phyloP scores from a whole-genome alignment of 2,113 vertebrate species.

The Stercorarius parasiticus region DNA sequence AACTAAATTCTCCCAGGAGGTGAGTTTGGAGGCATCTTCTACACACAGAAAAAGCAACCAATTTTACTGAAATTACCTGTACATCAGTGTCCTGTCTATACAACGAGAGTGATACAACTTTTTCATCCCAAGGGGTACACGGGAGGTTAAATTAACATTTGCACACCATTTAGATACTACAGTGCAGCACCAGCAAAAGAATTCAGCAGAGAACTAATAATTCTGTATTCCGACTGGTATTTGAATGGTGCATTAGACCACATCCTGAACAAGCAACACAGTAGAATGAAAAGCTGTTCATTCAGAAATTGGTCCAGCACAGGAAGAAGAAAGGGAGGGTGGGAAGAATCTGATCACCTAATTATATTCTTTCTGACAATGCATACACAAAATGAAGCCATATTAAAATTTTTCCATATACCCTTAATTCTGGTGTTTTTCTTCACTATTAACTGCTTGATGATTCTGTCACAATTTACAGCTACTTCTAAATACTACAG shows the following conservation, averaged over 20 bases:
- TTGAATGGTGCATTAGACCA: neutral
- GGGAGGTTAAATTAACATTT: neutral
- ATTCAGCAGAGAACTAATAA: neutral
- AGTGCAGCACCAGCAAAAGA: neutral
- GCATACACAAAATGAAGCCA: neutral
- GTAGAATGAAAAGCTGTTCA: neutral
- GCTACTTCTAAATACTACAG: constrained; percentile 8
- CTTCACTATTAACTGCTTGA: neutral
- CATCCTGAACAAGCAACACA: neutral
- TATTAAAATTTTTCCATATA: neutral
- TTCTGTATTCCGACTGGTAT: neutral
- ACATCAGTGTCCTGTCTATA: neutral
- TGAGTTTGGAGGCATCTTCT: neutral
- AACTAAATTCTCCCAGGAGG: neutral
- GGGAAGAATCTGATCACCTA: neutral
- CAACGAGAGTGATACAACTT: neutral
- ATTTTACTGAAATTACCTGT: neutral
- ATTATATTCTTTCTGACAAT: neutral
- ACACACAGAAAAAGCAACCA: neutral
- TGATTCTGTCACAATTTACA: neutral
- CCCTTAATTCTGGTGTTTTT: neutral
- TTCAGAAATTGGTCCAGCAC: neutral
- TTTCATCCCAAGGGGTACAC: neutral
- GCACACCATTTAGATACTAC: neutral
- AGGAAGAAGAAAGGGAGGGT: neutral